These are phyloP conservation scores for Cryptophagus acutangulus DNA, from an alignment of 2,888 invertebrate species.

Conservation along the genomic window DNA sequence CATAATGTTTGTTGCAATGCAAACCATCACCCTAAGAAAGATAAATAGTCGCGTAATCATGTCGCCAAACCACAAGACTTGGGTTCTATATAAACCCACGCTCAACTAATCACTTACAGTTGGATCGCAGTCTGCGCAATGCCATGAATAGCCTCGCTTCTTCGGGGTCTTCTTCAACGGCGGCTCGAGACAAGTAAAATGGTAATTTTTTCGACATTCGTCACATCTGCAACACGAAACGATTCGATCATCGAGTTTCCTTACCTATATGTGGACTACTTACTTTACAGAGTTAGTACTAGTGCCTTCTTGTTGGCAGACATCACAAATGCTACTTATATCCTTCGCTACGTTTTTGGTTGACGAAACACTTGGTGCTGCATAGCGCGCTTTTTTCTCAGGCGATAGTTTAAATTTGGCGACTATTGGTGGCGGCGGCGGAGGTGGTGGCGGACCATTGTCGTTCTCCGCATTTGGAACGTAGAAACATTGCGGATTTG, in stretches of 20 bases:
- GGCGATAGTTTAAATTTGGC: constrained; percentile 18
- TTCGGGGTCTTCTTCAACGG: constrained; percentile 92
- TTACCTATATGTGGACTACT: constrained; percentile 34
- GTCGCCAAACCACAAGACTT: too few relatives aligned
- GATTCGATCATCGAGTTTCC: not conserved
- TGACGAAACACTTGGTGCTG: constrained; percentile 10
- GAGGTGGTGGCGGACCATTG: constrained; percentile 42
- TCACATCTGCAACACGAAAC: constrained; percentile 68
- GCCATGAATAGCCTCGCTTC: constrained; percentile 91
- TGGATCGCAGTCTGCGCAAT: constrained; percentile 92
- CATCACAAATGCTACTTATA: constrained; percentile 55
- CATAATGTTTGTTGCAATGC: too few relatives aligned
- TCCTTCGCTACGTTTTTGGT: not conserved
- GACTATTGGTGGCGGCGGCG: constrained; percentile 18
- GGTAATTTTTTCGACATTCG: constrained; percentile 84
- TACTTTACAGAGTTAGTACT: constrained; percentile 65
- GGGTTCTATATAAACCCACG: too few relatives aligned
- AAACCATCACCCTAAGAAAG: too few relatives aligned
- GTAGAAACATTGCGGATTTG: constrained; percentile 75
- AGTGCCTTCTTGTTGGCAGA: constrained; percentile 60
- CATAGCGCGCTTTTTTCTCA: constrained; percentile 12
- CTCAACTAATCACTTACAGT: too few relatives aligned
- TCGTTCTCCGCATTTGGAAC: constrained; percentile 65
- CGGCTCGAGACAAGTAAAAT: constrained; percentile 89
- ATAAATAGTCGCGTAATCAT: too few relatives aligned